Conservation (phyloP, 2,113 vertebrate genomes). For the Gymnarchus niloticus region DNA sequence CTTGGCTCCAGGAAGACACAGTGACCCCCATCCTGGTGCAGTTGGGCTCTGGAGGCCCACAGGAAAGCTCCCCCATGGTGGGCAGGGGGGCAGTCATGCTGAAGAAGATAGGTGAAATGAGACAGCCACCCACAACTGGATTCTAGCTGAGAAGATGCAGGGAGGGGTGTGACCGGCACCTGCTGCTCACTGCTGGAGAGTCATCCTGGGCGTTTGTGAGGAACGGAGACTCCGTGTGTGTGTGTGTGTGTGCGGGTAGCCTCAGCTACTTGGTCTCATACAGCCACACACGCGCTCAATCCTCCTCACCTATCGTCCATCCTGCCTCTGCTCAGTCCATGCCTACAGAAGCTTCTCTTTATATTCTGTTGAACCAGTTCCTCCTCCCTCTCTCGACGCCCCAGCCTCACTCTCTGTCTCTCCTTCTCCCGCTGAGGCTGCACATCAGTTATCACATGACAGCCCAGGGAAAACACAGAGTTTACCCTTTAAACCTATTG, state of each 20-base stretch:
- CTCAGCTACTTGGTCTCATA: neutral
- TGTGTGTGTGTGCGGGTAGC: neutral
- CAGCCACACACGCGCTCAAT: neutral
- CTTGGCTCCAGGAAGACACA: slow-evolving; percentile 50
- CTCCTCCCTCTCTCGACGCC: neutral
- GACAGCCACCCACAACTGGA: neutral
- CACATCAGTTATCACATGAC: too few species aligned
- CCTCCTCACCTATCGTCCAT: neutral
- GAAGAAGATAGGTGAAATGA: neutral
- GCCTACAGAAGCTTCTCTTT: neutral
- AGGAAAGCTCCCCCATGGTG: slow-evolving; percentile 35
- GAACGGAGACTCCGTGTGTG: slow-evolving; percentile 1
- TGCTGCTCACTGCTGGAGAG: neutral
- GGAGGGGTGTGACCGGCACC: neutral
- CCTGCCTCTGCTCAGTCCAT: neutral
- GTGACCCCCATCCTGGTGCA: slow-evolving; percentile 37
- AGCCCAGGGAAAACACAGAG: too few species aligned
- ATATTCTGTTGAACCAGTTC: neutral
- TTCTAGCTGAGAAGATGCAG: neutral
- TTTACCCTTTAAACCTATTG: too few species aligned
- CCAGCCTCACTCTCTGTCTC: neutral
- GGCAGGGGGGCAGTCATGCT: slow-evolving; percentile 38
- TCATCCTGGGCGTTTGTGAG: too few species aligned
- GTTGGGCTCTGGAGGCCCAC: slow-evolving; percentile 37
- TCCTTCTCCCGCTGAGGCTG: neutral